Base-by-base conservation (phyloP, 2,888 invertebrate species). In the Drosophila paramelanica region DNA sequence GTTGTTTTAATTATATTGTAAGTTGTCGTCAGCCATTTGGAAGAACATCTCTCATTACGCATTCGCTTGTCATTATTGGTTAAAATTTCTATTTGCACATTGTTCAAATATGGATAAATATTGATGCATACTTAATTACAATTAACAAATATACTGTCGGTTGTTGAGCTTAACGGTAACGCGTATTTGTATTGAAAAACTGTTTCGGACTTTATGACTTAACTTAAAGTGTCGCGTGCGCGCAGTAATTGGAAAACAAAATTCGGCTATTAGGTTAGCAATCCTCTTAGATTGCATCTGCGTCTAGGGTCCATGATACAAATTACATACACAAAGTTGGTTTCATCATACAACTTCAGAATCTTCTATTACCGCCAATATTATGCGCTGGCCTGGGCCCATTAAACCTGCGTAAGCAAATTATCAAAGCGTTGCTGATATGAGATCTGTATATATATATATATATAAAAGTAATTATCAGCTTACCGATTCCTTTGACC, bases 291-390 rank as follows among this genome's bases (percentile, higher is more conserved):
- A 71, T 66, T 57, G 50, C 60, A 61, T 58, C 33, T 43, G 51
- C 59, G 51, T 73, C 51, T 38, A 46, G 51, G 36, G 45, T 58
- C 47, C 57, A 43, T 57, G 50, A 56, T 50, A 55, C 55, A 70
- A 55, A 14, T 68, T 57, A 55, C 38, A 58, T 60, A 56, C 46
- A 45, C 33, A 46, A 52, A 20, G 42, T 60, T 38, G 10, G 38
- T 20, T 36, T 36, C 23, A 45, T 56, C 50, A 55, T 25, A 53
- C 43, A 52, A 20, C 20, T 73, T 89, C 86, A 92, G 89, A 91
- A 92, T 81, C 91, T 91, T 81, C 91, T 90, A 85, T 92, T 91
- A 62, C 82, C 79, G 38, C 73, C 67, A 91, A 89, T 89, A 85
- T 90, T 89, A 79, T 88, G 89, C 50, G 69, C 53, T 3, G 82